Percentiles rank a stretch among this genome's conserved stretches.
These are phyloP conservation scores for Luehdorfia chinensis DNA, from an alignment of 1,140 invertebrate genomes.

Conservation along the genomic window DNA sequence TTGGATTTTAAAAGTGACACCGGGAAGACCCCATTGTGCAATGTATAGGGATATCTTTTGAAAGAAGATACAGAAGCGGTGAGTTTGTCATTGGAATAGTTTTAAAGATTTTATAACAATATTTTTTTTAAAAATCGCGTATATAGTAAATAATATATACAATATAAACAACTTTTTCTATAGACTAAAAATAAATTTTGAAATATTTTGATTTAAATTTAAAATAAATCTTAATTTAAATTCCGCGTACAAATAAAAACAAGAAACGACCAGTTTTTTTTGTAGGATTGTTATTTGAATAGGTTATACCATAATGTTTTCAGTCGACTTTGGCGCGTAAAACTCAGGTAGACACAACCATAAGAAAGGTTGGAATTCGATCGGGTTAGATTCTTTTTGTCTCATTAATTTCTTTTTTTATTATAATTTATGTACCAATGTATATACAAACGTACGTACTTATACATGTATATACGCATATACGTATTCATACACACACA, in stretches of 20 bases:
- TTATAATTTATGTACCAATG: too few relatives aligned
- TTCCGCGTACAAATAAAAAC: too few relatives aligned
- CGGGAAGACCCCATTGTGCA: slow-evolving; percentile 45
- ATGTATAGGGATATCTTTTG: slow-evolving; percentile 47
- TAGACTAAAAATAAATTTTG: neutral
- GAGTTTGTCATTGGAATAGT: slow-evolving; percentile 27
- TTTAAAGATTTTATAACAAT: neutral
- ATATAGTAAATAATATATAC: neutral
- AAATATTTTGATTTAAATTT: too few relatives aligned
- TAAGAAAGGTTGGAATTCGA: slow-evolving; percentile 1
- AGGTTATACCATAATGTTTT: neutral
- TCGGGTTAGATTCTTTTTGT: slow-evolving; percentile 8
- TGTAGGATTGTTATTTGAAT: too few relatives aligned
- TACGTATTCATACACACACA: too few relatives aligned
- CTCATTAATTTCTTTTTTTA: too few relatives aligned
- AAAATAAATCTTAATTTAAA: too few relatives aligned
- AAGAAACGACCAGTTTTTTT: too few relatives aligned
- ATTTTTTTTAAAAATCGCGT: neutral
- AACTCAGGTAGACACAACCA: slow-evolving; percentile 9
- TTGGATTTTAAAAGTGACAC: slow-evolving; percentile 45
- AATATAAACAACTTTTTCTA: neutral
- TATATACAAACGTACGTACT: too few relatives aligned
- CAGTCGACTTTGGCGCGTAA: slow-evolving; percentile 11
- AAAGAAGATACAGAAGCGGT: slow-evolving; percentile 45
- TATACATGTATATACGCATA: too few relatives aligned